These are phyloP conservation scores for Peromyscus leucopus DNA, from an alignment of 2,113 vertebrate species.

Conservation along the genomic window DNA sequence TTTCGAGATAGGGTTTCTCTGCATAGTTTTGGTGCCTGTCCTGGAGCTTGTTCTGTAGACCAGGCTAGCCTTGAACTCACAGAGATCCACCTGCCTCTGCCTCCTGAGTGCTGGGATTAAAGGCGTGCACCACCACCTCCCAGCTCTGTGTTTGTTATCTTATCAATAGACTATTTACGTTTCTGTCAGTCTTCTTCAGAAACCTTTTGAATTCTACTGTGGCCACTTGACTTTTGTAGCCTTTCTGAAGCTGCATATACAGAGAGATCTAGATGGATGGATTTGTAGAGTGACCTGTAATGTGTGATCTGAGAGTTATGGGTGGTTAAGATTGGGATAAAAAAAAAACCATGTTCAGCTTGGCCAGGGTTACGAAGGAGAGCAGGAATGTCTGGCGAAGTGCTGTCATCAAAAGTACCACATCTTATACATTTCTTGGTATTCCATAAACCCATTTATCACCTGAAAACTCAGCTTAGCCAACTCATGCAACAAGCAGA, in stretches of 20 bases:
- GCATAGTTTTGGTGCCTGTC: too few species aligned
- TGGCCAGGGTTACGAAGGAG: not conserved
- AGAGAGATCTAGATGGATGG: not conserved
- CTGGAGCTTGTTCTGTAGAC: too few species aligned
- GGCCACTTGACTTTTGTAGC: not conserved
- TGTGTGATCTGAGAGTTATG: not conserved
- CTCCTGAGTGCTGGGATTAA: too few species aligned
- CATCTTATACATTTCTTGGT: not conserved
- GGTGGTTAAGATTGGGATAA: not conserved
- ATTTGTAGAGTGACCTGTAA: not conserved
- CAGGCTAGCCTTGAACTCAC: too few species aligned
- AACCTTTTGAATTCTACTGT: not conserved
- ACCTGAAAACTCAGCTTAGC: not conserved
- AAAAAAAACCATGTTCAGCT: not conserved
- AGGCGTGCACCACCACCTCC: too few species aligned
- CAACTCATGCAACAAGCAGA: not conserved
- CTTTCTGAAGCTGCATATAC: not conserved
- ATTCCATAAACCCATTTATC: not conserved
- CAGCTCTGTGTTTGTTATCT: not conserved
- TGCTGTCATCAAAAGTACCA: not conserved
- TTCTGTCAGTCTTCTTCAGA: too few species aligned
- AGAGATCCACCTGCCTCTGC: too few species aligned
- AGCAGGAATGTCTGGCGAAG: not conserved
- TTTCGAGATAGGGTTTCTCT: too few species aligned
- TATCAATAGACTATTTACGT: not conserved